Conservation (phyloP, 2,797 vertebrate species). For the Diglossa cyanea region DNA sequence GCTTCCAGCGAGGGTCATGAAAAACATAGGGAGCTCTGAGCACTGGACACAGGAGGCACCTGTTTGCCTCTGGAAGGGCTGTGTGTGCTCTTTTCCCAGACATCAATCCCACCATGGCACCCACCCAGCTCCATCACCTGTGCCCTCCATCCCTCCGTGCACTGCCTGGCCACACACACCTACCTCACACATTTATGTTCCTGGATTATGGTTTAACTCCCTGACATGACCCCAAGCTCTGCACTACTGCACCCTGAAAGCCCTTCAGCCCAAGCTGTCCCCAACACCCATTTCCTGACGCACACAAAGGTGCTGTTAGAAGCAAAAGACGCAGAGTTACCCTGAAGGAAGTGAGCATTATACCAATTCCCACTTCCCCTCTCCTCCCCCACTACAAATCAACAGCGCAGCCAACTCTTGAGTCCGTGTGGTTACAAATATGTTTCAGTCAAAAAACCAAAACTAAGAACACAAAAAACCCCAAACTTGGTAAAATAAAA, state of each 20-base stretch:
- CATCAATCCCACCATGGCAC: fast-evolving
- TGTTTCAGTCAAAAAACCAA: background rate
- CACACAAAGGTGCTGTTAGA: background rate
- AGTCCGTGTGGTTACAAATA: background rate
- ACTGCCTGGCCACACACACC: fast-evolving
- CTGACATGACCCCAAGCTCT: background rate
- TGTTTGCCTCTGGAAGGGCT: background rate
- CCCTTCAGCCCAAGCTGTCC: background rate
- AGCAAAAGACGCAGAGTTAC: background rate
- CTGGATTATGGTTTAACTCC: background rate
- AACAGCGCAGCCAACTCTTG: background rate
- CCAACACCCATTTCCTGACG: background rate
- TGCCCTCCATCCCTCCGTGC: background rate
- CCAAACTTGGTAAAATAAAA: background rate
- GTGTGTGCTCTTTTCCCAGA: background rate
- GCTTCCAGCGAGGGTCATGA: background rate
- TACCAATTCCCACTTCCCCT: constrained; percentile 9
- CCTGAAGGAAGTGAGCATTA: background rate
- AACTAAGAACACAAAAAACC: background rate
- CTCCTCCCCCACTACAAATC: background rate
- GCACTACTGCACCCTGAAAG: background rate
- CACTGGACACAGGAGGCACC: background rate
- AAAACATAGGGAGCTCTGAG: fast-evolving
- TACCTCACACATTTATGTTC: fast-evolving
- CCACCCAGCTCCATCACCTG: background rate